Conservation (phyloP, 2,888 invertebrate species). For the Helobdella robusta region DNA sequence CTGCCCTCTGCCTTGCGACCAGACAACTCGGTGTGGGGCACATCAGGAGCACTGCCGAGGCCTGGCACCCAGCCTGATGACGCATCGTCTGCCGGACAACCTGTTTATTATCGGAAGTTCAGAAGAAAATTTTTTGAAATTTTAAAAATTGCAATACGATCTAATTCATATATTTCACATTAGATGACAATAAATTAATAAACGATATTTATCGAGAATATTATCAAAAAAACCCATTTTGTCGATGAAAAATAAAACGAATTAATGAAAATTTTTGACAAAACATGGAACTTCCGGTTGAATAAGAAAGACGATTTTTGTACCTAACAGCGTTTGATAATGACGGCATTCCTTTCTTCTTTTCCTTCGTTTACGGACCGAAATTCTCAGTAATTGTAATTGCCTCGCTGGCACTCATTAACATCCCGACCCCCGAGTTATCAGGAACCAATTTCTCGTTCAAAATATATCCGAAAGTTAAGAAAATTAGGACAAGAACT, state of each 20-base stretch:
- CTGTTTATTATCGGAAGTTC: background rate
- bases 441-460: background rate
- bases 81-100: slow-evolving; percentile 46
- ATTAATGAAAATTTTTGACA: too few species aligned
- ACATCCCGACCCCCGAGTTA: slow-evolving; percentile 29
- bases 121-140: background rate
- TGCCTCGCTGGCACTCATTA: slow-evolving; percentile 44
- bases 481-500: too few species aligned
- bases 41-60: slow-evolving; percentile 99
- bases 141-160: too few species aligned
- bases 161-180: too few species aligned
- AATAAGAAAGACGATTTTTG: too few species aligned
- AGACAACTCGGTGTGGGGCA: slow-evolving; percentile 68
- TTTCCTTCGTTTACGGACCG: slow-evolving; percentile 45
- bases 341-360: slow-evolving; percentile 46
- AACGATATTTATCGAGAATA: too few species aligned
- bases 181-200: too few species aligned
- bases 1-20: slow-evolving; percentile 60
- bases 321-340: slow-evolving; percentile 43
- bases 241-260: too few species aligned
- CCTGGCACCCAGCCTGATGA: slow-evolving; percentile 87
- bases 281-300: too few species aligned
- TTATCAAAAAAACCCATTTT: too few species aligned
- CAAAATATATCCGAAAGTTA: background rate
- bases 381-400: slow-evolving; percentile 48